Base-by-base conservation (phyloP, 2,888 invertebrate genomes). In the Caenorhabditis japonica region DNA sequence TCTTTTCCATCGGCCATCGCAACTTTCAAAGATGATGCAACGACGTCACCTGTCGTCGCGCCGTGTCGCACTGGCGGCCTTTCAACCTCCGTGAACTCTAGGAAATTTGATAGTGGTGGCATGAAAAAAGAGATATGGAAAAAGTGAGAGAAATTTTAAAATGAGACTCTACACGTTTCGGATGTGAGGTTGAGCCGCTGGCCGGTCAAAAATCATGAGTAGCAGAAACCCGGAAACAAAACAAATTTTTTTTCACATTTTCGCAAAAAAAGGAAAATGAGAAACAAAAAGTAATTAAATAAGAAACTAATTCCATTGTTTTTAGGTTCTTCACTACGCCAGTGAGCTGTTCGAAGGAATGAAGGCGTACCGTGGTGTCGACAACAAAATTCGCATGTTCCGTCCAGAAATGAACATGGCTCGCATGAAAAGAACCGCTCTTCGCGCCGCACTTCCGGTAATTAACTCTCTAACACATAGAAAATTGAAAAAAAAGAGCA, bases 381-480 rank as follows among this genome's bases (percentile, higher is more conserved):
- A 99, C 89, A 94, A 93, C 64, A 93, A 92, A 89, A 93, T 99
- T 80, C 91, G 97, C 81, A 90, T 99, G 86, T 99, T 99, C 90
- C 92, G 99, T 53, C 97, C 97, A 0, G 93, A 95, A 59, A 90
- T 94, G 88, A 99, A 99, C 89, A 94, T 97, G 94, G 91, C 92
- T 70, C 91, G 99, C 80, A 94, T 99, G 94, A 93, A 93, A 85
- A 88, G 91, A 62, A 93, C 95, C 1, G 95, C 97, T 0, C 89
- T 91, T 80, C 91, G 95, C 82, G 91, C 94, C 13, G 93, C 94
- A 23, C 89, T 99, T 74, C 97, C 99, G 17, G 75, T 75, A 62
- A 75, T 60, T 58, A 34, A 51, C 58, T 66, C 36, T 52, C 17
- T 33, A 3, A 3, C 34, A 15, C 23, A 5, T 10, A 8, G 43